Base-by-base conservation (phyloP, 2,888 invertebrate species). In the Stenoptilia bipunctidactyla region DNA sequence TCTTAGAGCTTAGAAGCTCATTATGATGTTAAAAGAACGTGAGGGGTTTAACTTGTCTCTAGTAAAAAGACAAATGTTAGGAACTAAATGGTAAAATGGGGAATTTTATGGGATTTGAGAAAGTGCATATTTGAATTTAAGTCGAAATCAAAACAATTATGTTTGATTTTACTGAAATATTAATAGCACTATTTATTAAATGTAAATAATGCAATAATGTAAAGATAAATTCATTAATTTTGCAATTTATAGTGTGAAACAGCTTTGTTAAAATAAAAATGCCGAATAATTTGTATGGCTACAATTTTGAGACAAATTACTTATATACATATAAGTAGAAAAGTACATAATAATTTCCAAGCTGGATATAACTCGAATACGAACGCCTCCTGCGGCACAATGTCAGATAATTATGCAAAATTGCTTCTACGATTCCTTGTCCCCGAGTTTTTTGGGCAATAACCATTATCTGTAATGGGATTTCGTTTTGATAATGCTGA, bases 371-470 rank as follows among this genome's bases (percentile, higher is more conserved):
- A 20, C 20, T 20, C 20, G 72, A 58, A 66, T 58, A 56, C 58
- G 60, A 60, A 61, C 63, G 63, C 69, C 65, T 65, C 66, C 66
- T 48, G 44, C 53, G 58, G 55, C 61, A n/a, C n/a, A n/a, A n/a
- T n/a, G 64, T 61, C 58, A 61, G 66, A 70, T 80, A 82, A 83
- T 83, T 83, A 82, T 83, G 82, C 79, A 75, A 82, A 83, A 82
- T 80, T 75, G 79, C 75, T 76, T 56, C 72, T 71, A 76, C 80
- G 61, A 80, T 72, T 82, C 72, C 64, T 66, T 69, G 64, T 61
- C 74, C 75, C 73, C 66, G 66, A 72, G 66, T 80, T 80, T 79
- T 82, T 74, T 71, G 65, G 68, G 66, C 53, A 76, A 79, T 77
- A 66, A 74, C 76, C 80, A 70, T 82, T 79, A 80, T 66, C 61